Evolutionary conservation across 2,888 invertebrate species (phyloP).

Genomic region (Parochlus steinenii): DNA sequence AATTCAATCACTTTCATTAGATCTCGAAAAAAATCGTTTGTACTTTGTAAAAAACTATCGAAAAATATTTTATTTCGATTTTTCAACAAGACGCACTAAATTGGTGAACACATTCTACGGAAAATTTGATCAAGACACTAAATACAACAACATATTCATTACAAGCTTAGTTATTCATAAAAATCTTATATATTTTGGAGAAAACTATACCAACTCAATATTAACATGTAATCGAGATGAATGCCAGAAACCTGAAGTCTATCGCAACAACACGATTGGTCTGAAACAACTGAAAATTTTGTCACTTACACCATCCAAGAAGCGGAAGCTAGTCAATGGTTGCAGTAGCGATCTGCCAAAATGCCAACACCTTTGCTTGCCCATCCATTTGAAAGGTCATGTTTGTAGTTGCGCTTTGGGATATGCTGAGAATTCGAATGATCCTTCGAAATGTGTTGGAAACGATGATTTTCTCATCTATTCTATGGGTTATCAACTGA

Average conservation of each 20-base stretch:
- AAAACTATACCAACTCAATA: conserved; percentile 42
- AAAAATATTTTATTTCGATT: conserved; percentile 17
- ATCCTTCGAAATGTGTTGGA: conserved; percentile 37
- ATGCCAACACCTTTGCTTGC: conserved; percentile 62
- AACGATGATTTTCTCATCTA: conserved; percentile 55
- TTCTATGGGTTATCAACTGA: conserved; percentile 60
- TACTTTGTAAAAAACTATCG: conserved; percentile 48
- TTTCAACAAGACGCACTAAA: conserved; percentile 18
- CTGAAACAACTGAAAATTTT: conserved; percentile 9
- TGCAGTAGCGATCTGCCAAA: conserved; percentile 2
- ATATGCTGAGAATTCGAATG: conserved; percentile 35
- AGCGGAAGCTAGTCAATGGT: conserved; percentile 7
- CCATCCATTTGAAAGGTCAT: conserved; percentile 35
- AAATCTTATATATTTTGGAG: conserved; percentile 48
- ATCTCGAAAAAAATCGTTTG: conserved; percentile 39
- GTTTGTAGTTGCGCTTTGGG: conserved; percentile 66
- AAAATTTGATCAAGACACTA: conserved; percentile 20
- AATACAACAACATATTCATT: conserved; percentile 23
- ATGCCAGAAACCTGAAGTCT: conserved; percentile 32
- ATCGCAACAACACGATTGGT: conserved; percentile 42
- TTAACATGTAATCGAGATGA: conserved; percentile 42
- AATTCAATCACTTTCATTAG: conserved; percentile 41
- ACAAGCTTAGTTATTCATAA: conserved; percentile 50
- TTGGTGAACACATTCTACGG: conserved; percentile 13
- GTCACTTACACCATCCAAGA: background rate